A percentile compares a stretch with the other conserved stretches of the same genome.
These are phyloP conservation scores for Lytechinus pictus DNA, from an alignment of 35 echinoderm and acorn worm species.

Conservation along the genomic window DNA sequence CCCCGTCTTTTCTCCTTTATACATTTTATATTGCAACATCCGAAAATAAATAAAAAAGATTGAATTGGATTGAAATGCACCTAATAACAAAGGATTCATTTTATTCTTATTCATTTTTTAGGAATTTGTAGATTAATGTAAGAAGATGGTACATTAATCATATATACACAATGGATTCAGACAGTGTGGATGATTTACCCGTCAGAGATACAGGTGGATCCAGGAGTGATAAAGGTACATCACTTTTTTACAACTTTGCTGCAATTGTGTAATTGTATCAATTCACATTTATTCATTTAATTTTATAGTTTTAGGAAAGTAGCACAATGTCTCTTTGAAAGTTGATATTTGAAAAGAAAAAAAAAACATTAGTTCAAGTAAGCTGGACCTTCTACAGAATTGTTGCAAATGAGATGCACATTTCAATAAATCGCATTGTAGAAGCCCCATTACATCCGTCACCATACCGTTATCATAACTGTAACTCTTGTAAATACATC, in stretches of 20 bases:
- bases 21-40: too few relatives aligned
- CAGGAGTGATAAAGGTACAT: conserved; percentile 22
- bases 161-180: conserved; percentile 29
- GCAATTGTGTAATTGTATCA: too few relatives aligned
- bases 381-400: too few relatives aligned
- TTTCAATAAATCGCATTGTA: too few relatives aligned
- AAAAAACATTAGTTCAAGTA: too few relatives aligned
- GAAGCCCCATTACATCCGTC: too few relatives aligned
- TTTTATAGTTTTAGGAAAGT: neutral
- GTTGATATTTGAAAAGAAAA: neutral
- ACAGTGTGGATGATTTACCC: conserved; percentile 52
- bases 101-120: neutral
- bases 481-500: too few relatives aligned
- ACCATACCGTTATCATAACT: too few relatives aligned
- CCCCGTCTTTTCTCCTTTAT: too few relatives aligned
- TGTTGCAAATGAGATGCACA: too few relatives aligned
- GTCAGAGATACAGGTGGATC: conserved; percentile 52
- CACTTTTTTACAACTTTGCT: neutral
- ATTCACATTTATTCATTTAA: neutral
- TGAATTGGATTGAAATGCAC: too few relatives aligned
- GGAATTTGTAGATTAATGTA: neutral
- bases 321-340: neutral
- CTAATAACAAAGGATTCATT: neutral
- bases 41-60: too few relatives aligned
- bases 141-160: neutral